Conservation (phyloP, 2,888 invertebrate genomes). For the Venusia cambrica region DNA sequence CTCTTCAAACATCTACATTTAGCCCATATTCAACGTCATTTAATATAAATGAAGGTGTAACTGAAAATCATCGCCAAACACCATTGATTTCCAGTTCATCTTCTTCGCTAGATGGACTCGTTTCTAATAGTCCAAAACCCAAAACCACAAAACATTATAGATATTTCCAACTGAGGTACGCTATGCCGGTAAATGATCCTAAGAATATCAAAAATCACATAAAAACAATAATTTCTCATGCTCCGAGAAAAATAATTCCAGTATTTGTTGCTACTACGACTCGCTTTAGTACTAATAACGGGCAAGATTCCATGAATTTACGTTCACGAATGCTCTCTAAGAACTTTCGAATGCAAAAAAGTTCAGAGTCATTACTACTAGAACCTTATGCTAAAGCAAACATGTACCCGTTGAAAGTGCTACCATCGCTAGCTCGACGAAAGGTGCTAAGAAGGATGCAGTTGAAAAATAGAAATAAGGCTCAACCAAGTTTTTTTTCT, state of each 20-base stretch:
- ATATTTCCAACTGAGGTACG: too few relatives aligned
- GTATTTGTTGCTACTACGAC: background rate
- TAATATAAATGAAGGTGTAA: too few relatives aligned
- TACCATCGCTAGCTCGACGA: slow-evolving; percentile 29
- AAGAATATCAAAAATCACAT: too few relatives aligned
- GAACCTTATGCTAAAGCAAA: slow-evolving; percentile 42
- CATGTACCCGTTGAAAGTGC: slow-evolving; percentile 38
- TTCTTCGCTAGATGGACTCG: too few relatives aligned
- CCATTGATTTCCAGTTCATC: too few relatives aligned
- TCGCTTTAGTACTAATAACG: background rate
- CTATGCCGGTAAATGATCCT: too few relatives aligned
- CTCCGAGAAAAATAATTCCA: background rate
- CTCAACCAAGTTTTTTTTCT: slow-evolving; percentile 44
- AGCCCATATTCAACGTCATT: too few relatives aligned
- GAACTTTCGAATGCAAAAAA: slow-evolving; percentile 23
- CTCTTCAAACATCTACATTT: too few relatives aligned
- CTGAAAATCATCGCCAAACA: too few relatives aligned
- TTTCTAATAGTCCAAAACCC: too few relatives aligned
- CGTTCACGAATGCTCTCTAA: slow-evolving; percentile 18
- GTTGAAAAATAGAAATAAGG: slow-evolving; percentile 35
- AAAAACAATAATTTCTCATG: background rate
- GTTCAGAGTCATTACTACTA: slow-evolving; percentile 22
- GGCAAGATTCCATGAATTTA: slow-evolving; percentile 10
- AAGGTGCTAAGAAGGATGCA: slow-evolving; percentile 40
- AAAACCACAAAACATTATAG: too few relatives aligned